A percentile compares a stretch with the other conserved stretches of the same genome.
These are phyloP conservation scores for Polyploca ridens DNA, from an alignment of 2,888 invertebrate species.

Conservation along the genomic window DNA sequence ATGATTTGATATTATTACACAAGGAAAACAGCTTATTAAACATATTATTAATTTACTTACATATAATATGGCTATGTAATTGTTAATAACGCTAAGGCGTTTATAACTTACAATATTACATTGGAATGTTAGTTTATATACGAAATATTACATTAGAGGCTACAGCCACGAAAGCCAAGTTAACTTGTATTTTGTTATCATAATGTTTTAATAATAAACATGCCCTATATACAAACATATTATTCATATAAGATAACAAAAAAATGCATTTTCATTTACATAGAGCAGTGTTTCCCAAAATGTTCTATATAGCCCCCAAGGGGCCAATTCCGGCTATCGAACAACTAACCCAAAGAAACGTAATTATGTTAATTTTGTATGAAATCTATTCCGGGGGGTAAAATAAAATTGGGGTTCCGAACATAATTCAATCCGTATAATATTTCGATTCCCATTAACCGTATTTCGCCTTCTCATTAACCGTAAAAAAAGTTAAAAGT, in stretches of 20 bases:
- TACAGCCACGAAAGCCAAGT: background rate
- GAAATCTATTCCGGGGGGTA: too few relatives aligned
- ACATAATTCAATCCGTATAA: too few relatives aligned
- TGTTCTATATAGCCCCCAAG: too few relatives aligned
- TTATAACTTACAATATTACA: conserved; percentile 1
- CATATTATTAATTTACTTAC: conserved; percentile 20
- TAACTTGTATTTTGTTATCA: background rate
- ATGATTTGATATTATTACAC: conserved; percentile 23
- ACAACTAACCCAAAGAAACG: too few relatives aligned
- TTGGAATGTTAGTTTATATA: background rate
- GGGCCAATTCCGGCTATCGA: too few relatives aligned
- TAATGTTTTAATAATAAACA: background rate
- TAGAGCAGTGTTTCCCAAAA: too few relatives aligned
- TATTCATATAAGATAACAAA: background rate
- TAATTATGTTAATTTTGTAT: too few relatives aligned
- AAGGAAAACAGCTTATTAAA: conserved; percentile 50
- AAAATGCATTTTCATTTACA: background rate
- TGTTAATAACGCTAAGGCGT: too few relatives aligned
- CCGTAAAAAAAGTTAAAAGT: too few relatives aligned
- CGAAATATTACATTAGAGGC: background rate
- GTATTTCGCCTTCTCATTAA: too few relatives aligned
- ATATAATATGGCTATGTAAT: background rate
- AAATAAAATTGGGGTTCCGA: too few relatives aligned
- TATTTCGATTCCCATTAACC: too few relatives aligned
- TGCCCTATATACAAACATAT: background rate